These are phyloP conservation scores for Aporophyla lueneburgensis DNA, from an alignment of 2,888 invertebrate genomes.

Conservation along the genomic window DNA sequence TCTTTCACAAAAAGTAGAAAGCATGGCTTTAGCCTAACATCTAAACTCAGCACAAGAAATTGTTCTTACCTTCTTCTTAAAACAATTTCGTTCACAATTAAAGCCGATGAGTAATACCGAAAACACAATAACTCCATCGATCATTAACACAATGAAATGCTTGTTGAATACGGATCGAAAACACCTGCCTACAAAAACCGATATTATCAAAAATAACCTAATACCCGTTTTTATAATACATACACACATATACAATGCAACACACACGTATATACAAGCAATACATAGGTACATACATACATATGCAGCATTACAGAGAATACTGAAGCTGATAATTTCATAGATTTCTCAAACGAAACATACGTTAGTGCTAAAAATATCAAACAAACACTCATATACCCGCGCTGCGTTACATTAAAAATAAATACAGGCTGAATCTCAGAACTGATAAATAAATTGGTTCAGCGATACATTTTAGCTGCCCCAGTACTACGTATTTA, in stretches of 20 bases:
- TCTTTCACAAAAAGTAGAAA: neutral
- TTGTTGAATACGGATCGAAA: slow-evolving; percentile 38
- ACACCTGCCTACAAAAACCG: slow-evolving; percentile 50
- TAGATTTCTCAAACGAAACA: slow-evolving; percentile 57
- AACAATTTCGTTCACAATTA: slow-evolving; percentile 8
- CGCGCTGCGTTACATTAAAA: slow-evolving; percentile 64
- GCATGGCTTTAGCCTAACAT: neutral
- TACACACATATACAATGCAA: neutral
- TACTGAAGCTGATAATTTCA: slow-evolving; percentile 58
- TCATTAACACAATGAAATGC: slow-evolving; percentile 40
- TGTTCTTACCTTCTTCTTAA: neutral
- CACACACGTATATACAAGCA: neutral
- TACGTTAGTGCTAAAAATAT: slow-evolving; percentile 66
- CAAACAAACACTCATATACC: slow-evolving; percentile 66
- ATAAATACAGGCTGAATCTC: slow-evolving; percentile 65
- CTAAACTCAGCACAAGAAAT: neutral
- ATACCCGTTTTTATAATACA: slow-evolving; percentile 8
- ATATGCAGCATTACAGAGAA: slow-evolving; percentile 29
- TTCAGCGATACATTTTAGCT: slow-evolving; percentile 38
- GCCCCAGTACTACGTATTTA: slow-evolving; percentile 18
- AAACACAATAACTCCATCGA: slow-evolving; percentile 34
- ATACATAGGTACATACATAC: slow-evolving; percentile 6
- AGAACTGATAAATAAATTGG: slow-evolving; percentile 55
- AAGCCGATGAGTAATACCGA: slow-evolving; percentile 34
- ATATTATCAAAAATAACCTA: slow-evolving; percentile 50